These are phyloP conservation scores for Synchiropus splendidus DNA, from an alignment of 2,113 vertebrate genomes.

Conservation along the genomic window DNA sequence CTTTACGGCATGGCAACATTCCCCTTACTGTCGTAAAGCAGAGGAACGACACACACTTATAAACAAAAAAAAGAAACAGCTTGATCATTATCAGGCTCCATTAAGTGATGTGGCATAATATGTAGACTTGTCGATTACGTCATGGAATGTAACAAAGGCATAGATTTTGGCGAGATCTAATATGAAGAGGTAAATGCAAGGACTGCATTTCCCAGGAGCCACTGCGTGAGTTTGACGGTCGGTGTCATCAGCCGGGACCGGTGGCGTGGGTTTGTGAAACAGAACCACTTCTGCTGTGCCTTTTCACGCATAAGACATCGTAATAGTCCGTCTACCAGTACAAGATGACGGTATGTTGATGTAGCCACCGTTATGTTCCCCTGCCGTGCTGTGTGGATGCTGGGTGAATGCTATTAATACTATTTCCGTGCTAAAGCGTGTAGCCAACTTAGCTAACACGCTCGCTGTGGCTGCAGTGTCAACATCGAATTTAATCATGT, in stretches of 20 bases:
- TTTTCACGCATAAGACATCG: not conserved
- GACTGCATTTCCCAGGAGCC: conserved; percentile 52
- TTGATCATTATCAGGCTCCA: no score
- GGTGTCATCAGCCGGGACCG: conserved; percentile 58
- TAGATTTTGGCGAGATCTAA: no score
- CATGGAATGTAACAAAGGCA: no score
- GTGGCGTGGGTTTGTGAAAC: conserved; percentile 51
- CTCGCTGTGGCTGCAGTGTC: conserved; percentile 9
- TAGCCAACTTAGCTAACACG: conserved; percentile 35
- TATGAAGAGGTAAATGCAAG: no score
- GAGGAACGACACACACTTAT: not conserved
- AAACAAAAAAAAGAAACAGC: no score
- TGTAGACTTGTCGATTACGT: no score
- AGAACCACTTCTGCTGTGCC: conserved; percentile 8
- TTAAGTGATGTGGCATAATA: no score
- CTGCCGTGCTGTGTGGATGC: no score
- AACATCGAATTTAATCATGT: no score
- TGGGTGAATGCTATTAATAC: no score
- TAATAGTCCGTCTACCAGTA: no score
- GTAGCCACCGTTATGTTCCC: no score
- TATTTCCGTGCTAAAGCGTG: conserved; percentile 19
- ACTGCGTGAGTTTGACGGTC: not conserved
- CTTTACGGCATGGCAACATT: conserved; percentile 56
- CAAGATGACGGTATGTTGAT: conserved; percentile 60
- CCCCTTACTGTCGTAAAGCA: conserved; percentile 25